These are phyloP conservation scores for Agrilus biguttatus DNA, from an alignment of 2,888 invertebrate species.

Conservation along the genomic window DNA sequence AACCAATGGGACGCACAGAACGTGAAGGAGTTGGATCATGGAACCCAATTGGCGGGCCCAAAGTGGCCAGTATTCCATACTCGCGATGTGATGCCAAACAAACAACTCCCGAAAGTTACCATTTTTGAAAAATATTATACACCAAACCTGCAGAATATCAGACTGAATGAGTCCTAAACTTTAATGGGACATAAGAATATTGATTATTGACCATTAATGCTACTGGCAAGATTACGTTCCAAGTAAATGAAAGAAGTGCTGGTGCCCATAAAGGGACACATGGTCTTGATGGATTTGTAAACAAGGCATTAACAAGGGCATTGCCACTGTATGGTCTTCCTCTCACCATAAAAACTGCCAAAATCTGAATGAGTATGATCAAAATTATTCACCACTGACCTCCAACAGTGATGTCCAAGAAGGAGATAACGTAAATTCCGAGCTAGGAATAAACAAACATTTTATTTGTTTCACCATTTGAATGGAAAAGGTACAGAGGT, in stretches of 20 bases:
- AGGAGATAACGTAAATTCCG: constrained; percentile 70
- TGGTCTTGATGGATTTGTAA: constrained; percentile 35
- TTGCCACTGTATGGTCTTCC: constrained; percentile 79
- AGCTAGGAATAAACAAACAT: constrained; percentile 32
- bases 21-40: constrained; percentile 57
- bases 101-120: constrained; percentile 54
- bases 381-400: constrained; percentile 80
- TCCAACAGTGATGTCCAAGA: constrained; percentile 69
- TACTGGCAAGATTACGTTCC: constrained; percentile 79
- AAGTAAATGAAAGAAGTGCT: constrained; percentile 64
- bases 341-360: constrained; percentile 74
- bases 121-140: constrained; percentile 56
- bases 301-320: constrained; percentile 46
- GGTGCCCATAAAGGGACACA: constrained; percentile 43
- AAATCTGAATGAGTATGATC: constrained; percentile 58
- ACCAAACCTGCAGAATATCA: constrained; percentile 35
- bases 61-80: constrained; percentile 60
- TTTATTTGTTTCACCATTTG: neutral
- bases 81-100: constrained; percentile 43
- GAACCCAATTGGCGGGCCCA: constrained; percentile 71
- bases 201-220: constrained; percentile 52
- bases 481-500: constrained; percentile 36
- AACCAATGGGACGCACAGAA: constrained; percentile 57
- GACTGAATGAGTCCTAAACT: neutral
- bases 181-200: neutral